Evolutionary conservation across 2,113 vertebrate species (phyloP), one percentile per base, ranked within the genome.

Genomic region (Mungos mungo): DNA sequence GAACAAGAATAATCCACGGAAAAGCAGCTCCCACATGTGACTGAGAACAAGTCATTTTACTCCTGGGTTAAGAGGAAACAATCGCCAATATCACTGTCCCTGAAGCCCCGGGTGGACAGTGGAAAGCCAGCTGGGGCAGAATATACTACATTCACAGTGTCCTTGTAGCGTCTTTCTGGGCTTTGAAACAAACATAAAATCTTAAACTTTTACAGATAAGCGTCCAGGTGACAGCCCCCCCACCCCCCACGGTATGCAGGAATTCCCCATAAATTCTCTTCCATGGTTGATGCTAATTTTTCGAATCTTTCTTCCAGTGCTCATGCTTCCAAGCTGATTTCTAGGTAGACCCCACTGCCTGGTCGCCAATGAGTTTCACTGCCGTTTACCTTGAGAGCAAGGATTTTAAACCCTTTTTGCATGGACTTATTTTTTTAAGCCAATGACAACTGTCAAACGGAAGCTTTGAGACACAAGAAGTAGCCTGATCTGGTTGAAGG

Each of bases 221-320:
- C 5, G 2, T 35, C 45, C 3, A 47, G n/a, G 35, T 2, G 7
- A 11, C 6, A 41, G 19, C 57, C 57, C 18, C 15, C 45, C 47
- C 52, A 4, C 7, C 38, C n/a, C 7, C 1, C 45, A 33, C 0
- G 2, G 31, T 38, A 10, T 3, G 9, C 4, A 19, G 60, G 6
- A 0, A 45, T 47, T 1, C 14, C 41, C 2, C 10, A 10, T 21
- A 47, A 45, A 29, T 47, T 76, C 45, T 77, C 5, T 31, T 25
- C 41, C 27, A 47, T 10, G 2, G 74, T 18, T 15, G 9, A 13
- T 57, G 15, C 41, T 35, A 23, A 47, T 52, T 50, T 27, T 33
- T 63, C 31, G 15, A 12, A 15, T 18, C 68, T 60, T 60, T 14
- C 69, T 18, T 25, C 52, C 50, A 23, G 4, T 15, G 4, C 80